These are phyloP conservation scores for Uloborus diversus DNA, from an alignment of 1,140 invertebrate species.

Conservation along the genomic window DNA sequence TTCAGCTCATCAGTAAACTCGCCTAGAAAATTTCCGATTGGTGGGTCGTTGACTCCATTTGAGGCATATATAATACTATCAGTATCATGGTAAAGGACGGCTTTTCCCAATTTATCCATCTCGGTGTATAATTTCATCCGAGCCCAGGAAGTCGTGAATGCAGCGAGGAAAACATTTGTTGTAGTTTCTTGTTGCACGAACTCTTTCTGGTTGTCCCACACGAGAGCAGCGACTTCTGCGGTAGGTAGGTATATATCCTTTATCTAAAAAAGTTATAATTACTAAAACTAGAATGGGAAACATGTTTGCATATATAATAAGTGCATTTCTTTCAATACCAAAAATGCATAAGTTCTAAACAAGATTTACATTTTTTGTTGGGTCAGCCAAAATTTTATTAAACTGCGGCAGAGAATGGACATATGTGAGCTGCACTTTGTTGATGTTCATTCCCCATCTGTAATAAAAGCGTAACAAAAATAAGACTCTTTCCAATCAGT, in stretches of 20 bases:
- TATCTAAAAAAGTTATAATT: not conserved
- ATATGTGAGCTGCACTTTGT: not conserved
- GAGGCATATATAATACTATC: not conserved
- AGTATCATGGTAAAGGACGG: not conserved
- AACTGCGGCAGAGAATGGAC: not conserved
- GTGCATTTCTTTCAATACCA: not conserved
- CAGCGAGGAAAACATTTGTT: constrained; percentile 9
- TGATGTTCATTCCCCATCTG: constrained; percentile 8
- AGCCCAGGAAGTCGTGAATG: too few relatives aligned
- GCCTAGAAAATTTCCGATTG: constrained; percentile 7
- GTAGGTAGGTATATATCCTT: not conserved
- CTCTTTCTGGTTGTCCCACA: not conserved
- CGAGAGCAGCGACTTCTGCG: not conserved
- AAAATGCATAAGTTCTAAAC: not conserved
- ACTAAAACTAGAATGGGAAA: not conserved
- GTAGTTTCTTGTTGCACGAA: not conserved
- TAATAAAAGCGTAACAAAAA: not conserved
- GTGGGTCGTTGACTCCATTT: not conserved
- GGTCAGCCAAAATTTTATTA: not conserved
- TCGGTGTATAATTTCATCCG: not conserved
- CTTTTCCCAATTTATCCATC: not conserved
- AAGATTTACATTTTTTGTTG: constrained; percentile 6
- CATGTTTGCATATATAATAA: not conserved
- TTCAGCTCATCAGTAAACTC: constrained; percentile 13
- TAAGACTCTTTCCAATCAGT: not conserved